Evolutionary conservation across 2,113 vertebrate species (phyloP).

Genomic region (Chlorodrepanis virens): DNA sequence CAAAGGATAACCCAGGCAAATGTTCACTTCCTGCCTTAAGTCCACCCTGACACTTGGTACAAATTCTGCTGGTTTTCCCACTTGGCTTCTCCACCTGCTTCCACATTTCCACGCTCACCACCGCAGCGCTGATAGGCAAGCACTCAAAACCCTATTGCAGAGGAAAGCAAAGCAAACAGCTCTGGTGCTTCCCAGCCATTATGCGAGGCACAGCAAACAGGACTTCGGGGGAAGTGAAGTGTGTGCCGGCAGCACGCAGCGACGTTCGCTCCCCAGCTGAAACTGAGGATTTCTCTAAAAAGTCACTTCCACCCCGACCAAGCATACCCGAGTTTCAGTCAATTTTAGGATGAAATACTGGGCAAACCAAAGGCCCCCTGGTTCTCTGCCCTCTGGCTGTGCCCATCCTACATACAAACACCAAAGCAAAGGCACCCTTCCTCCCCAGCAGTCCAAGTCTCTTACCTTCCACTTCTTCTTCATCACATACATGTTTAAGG

Average conservation of each 20-base stretch:
- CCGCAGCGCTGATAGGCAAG: neutral
- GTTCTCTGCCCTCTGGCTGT: neutral
- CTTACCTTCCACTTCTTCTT: constrained; percentile 98
- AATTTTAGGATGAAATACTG: neutral
- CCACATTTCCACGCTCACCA: neutral
- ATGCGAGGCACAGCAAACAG: neutral
- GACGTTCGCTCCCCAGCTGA: fast-evolving
- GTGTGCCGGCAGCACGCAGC: fast-evolving
- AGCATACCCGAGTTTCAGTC: neutral
- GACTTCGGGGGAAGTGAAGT: neutral
- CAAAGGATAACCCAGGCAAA: neutral
- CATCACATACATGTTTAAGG: constrained; percentile 92
- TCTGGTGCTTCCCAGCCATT: neutral
- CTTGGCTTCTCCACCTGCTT: neutral
- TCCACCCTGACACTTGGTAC: neutral
- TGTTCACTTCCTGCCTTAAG: neutral
- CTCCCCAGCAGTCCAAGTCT: neutral
- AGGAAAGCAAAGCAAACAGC: neutral
- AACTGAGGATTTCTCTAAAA: neutral
- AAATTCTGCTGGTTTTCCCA: neutral
- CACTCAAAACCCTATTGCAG: neutral
- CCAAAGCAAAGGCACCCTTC: neutral
- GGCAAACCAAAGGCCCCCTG: neutral
- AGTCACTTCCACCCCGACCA: neutral
- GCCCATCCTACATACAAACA: neutral